Conservation (phyloP, 2,797 vertebrate genomes). For the Distichodus sexfasciatus region DNA sequence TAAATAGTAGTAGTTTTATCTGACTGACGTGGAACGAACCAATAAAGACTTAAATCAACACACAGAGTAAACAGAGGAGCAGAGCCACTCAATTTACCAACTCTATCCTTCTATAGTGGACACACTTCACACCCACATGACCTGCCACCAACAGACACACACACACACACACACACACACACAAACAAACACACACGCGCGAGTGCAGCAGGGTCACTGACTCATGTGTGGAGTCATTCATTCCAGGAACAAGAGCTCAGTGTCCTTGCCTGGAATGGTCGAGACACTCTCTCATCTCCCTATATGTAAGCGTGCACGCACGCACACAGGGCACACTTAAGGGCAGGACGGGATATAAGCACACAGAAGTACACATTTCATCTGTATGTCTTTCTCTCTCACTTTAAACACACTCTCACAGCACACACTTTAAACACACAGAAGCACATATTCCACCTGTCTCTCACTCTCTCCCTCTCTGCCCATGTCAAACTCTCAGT, state of each 20-base stretch:
- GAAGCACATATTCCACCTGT: not conserved
- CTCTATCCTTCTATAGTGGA: not conserved
- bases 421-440: not conserved
- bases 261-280: not conserved
- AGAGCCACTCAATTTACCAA: not conserved
- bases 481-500: not conserved
- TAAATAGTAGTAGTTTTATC: constrained; percentile 13
- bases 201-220: no score
- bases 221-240: no score
- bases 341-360: not conserved
- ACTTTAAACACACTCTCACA: not conserved
- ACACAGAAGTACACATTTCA: not conserved
- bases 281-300: not conserved
- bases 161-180: not conserved
- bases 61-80: constrained; percentile 31
- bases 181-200: no score
- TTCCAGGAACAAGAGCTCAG: not conserved
- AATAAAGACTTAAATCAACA: constrained; percentile 43
- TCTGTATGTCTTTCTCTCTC: not conserved
- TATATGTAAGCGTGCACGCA: not conserved
- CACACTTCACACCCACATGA: not conserved
- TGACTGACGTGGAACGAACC: not conserved
- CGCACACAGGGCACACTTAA: not conserved
- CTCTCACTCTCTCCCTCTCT: not conserved
- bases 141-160: not conserved